Conservation (phyloP, 2,888 invertebrate species). For the Argyra leucocephala region DNA sequence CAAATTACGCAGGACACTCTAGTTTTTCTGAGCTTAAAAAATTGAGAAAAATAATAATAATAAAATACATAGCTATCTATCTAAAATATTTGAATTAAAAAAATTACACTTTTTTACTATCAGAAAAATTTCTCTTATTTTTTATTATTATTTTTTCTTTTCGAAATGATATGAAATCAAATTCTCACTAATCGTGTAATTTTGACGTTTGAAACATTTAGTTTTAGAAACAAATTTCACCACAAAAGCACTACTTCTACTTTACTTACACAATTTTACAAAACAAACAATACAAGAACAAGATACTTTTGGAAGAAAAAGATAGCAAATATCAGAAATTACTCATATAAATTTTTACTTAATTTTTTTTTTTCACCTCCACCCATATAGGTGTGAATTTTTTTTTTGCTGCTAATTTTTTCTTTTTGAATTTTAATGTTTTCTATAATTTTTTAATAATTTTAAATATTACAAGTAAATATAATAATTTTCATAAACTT, state of each 20-base stretch:
- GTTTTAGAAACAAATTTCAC: neutral
- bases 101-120: too few relatives aligned
- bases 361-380: neutral
- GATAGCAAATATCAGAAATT: neutral
- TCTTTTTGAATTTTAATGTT: neutral
- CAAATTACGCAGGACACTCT: conserved; percentile 3
- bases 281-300: neutral
- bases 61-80: too few relatives aligned
- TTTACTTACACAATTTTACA: too few relatives aligned
- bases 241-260: neutral
- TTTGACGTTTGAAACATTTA: neutral
- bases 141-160: neutral
- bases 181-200: neutral
- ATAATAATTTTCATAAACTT: neutral
- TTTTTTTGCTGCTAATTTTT: neutral
- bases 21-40: neutral
- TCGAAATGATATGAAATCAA: neutral
- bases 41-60: too few relatives aligned
- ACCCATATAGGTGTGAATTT: neutral
- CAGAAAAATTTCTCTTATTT: neutral
- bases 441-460: neutral
- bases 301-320: neutral
- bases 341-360: neutral
- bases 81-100: too few relatives aligned
- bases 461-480: neutral